Evolutionary conservation across 2,113 vertebrate species (phyloP).

Genomic region (Anoplopoma fimbria): DNA sequence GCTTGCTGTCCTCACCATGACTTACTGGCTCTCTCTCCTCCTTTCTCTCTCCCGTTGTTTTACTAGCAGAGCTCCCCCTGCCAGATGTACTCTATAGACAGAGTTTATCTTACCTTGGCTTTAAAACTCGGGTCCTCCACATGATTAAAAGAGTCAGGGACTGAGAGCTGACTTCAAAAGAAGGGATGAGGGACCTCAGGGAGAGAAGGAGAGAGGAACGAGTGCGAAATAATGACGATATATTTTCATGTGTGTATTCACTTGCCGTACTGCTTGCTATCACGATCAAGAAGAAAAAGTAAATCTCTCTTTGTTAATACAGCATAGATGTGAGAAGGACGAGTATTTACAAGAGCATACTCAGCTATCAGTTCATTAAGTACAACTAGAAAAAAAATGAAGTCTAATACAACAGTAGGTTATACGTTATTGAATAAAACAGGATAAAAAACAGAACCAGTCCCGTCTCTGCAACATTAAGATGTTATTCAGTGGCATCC

Average conservation of each 20-base stretch:
- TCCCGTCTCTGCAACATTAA: not conserved
- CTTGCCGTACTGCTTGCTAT: not conserved
- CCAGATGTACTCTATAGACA: constrained; percentile 67
- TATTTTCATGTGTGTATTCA: constrained; percentile 29
- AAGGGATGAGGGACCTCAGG: constrained; percentile 22
- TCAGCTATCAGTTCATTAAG: not conserved
- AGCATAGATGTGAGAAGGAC: not conserved
- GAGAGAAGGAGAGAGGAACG: constrained; percentile 12
- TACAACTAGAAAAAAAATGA: not conserved
- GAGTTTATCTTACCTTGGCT: constrained; percentile 73
- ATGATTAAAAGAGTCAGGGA: constrained; percentile 61
- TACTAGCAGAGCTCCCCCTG: constrained; percentile 50
- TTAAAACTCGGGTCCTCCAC: constrained; percentile 58
- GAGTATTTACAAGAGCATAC: not conserved
- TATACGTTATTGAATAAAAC: not conserved
- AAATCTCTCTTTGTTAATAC: not conserved
- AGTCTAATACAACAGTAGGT: not conserved
- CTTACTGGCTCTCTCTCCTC: constrained; percentile 24
- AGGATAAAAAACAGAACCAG: not conserved
- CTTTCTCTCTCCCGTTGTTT: constrained; percentile 53
- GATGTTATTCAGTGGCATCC: not conserved
- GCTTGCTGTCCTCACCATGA: constrained; percentile 33
- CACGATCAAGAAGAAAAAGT: not conserved
- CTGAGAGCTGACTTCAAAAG: constrained; percentile 62
- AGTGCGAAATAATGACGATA: constrained; percentile 27